Conservation (phyloP, 2,888 invertebrate species). For the Hymenopus coronatus region DNA sequence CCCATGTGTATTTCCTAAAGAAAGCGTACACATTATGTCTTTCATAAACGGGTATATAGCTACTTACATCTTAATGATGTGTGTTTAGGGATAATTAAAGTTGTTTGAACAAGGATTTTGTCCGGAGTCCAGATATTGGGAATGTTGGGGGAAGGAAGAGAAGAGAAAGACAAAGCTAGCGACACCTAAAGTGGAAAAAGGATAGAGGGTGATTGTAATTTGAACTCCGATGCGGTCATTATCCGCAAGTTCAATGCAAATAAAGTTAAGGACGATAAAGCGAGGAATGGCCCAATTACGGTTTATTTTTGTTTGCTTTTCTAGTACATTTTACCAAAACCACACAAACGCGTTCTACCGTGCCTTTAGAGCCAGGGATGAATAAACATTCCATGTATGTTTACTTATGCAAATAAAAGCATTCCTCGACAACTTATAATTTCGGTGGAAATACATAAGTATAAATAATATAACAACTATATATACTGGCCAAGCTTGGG, state of each 20-base stretch:
- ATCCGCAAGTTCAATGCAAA: not conserved
- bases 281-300: not conserved
- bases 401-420: too few species aligned
- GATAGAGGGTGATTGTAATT: not conserved
- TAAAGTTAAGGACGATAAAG: not conserved
- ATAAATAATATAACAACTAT: too few species aligned
- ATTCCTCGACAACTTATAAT: too few species aligned
- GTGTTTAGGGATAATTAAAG: not conserved
- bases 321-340: not conserved
- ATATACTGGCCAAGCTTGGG: too few species aligned
- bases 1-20: too few species aligned
- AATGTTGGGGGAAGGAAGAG: too few species aligned
- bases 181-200: not conserved
- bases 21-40: too few species aligned
- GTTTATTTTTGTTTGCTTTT: not conserved
- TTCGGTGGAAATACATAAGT: too few species aligned
- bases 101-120: not conserved
- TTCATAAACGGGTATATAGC: too few species aligned
- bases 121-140: not conserved
- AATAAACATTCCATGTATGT: too few species aligned
- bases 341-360: not conserved
- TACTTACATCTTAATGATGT: not conserved
- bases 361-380: too few species aligned
- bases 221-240: not conserved
- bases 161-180: not conserved